A percentile compares a stretch with the other conserved stretches of the same genome.
These are phyloP conservation scores for Ceratosolen fusciceps DNA, from an alignment of 1,140 invertebrate species.

Conservation along the genomic window DNA sequence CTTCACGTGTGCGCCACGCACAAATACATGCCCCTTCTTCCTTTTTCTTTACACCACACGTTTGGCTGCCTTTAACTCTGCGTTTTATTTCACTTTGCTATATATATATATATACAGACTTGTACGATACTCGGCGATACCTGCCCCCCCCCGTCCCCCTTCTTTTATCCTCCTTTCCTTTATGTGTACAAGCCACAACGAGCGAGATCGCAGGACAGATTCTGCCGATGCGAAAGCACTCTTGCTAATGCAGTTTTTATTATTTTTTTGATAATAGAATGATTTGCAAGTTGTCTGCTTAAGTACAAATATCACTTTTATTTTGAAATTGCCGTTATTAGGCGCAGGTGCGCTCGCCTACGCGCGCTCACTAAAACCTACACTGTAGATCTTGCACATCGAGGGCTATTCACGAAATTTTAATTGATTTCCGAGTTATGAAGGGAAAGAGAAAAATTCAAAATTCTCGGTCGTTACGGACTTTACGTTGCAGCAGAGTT, in stretches of 20 bases:
- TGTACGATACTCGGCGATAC: constrained; percentile 1
- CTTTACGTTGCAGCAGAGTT: no score
- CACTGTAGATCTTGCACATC: constrained; percentile 37
- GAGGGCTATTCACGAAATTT: constrained; percentile 28
- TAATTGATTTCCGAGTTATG: not conserved
- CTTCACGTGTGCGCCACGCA: constrained; percentile 34
- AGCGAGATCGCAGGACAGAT: not conserved
- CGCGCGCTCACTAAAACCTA: constrained; percentile 4
- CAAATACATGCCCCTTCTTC: constrained; percentile 18
- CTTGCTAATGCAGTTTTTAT: constrained; percentile 42
- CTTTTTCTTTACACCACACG: constrained; percentile 14
- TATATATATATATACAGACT: not conserved
- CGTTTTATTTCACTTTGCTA: constrained; percentile 28
- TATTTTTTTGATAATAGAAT: constrained; percentile 19
- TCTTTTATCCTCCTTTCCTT: not conserved
- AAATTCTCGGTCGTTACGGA: no score
- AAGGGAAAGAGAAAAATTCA: no score
- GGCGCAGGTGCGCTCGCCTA: not conserved
- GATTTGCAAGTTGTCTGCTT: constrained; percentile 50
- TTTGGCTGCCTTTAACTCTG: constrained; percentile 31
- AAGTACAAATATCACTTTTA: constrained; percentile 25
- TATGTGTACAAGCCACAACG: no score
- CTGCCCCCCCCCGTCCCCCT: constrained; percentile 28
- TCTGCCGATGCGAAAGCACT: not conserved
- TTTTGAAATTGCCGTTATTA: constrained; percentile 18